Evolutionary conservation across 1,140 invertebrate species (phyloP).

Genomic region (Drosophila sucinea): DNA sequence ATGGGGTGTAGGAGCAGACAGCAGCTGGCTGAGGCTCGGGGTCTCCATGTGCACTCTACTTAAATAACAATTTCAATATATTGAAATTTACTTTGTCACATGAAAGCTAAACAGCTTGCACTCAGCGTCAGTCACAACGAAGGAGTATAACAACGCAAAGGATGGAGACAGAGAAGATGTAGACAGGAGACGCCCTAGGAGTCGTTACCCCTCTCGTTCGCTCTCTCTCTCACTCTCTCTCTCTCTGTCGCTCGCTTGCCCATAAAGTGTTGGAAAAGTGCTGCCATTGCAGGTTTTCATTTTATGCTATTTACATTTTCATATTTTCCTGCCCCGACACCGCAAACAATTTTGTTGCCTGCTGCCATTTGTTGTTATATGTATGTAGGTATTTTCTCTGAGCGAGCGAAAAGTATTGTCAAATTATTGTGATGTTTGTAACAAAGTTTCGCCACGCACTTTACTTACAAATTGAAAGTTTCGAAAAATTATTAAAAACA

Average conservation of each 20-base stretch:
- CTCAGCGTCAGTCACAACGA: slow-evolving; percentile 71
- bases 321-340: slow-evolving; percentile 67
- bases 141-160: slow-evolving; percentile 13
- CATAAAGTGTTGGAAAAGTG: slow-evolving; percentile 72
- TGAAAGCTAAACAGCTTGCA: slow-evolving; percentile 80
- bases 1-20: slow-evolving; percentile 40
- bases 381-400: background rate
- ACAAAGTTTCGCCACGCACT: background rate
- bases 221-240: background rate
- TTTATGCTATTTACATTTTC: slow-evolving; percentile 78
- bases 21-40: slow-evolving; percentile 31
- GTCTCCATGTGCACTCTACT: slow-evolving; percentile 71
- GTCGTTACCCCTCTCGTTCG: slow-evolving; percentile 6
- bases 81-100: slow-evolving; percentile 82
- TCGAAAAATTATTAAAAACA: background rate
- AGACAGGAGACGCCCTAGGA: slow-evolving; percentile 5
- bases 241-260: background rate
- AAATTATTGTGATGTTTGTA: slow-evolving; percentile 9
- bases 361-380: slow-evolving; percentile 27
- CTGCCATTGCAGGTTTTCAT: slow-evolving; percentile 75
- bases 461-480: background rate
- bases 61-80: slow-evolving; percentile 82
- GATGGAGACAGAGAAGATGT: background rate
- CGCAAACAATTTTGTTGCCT: slow-evolving; percentile 66
- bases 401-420: background rate